A percentile compares a stretch with the other conserved stretches of the same genome.
These are phyloP conservation scores for Platycheirus rosarum DNA, from an alignment of 2,888 invertebrate genomes.

Conservation along the genomic window DNA sequence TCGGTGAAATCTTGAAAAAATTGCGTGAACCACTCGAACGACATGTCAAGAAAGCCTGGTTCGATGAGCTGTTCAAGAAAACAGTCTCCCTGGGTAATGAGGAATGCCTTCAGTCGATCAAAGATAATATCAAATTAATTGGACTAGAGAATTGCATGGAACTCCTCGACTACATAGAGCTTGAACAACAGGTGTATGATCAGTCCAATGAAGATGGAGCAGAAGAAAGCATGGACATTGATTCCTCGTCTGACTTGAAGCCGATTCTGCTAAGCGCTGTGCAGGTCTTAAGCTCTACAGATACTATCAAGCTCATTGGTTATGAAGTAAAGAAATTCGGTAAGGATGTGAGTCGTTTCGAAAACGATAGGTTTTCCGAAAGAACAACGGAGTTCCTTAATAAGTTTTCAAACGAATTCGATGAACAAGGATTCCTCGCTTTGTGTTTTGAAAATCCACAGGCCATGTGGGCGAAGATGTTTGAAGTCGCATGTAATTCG, in stretches of 20 bases:
- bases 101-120: slow-evolving; percentile 78
- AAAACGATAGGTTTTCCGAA: slow-evolving; percentile 69
- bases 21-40: slow-evolving; percentile 74
- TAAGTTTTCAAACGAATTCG: slow-evolving; percentile 75
- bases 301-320: slow-evolving; percentile 74
- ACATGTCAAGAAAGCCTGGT: slow-evolving; percentile 75
- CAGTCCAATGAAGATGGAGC: slow-evolving; percentile 13
- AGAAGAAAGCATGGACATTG: slow-evolving; percentile 64
- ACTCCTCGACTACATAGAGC: slow-evolving; percentile 75
- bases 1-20: slow-evolving; percentile 78
- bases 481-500: slow-evolving; percentile 76
- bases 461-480: slow-evolving; percentile 77
- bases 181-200: slow-evolving; percentile 43
- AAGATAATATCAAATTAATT: slow-evolving; percentile 75
- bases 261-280: slow-evolving; percentile 75
- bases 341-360: slow-evolving; percentile 63
- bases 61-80: slow-evolving; percentile 78
- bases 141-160: slow-evolving; percentile 75
- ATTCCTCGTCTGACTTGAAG: slow-evolving; percentile 61
- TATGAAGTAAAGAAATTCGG: slow-evolving; percentile 76
- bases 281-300: slow-evolving; percentile 75
- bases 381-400: slow-evolving; percentile 77
- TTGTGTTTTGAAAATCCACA: slow-evolving; percentile 77
- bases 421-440: slow-evolving; percentile 76
- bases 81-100: slow-evolving; percentile 77